Base-by-base conservation (phyloP, 2,113 vertebrate genomes). In the Ovibos moschatus region DNA sequence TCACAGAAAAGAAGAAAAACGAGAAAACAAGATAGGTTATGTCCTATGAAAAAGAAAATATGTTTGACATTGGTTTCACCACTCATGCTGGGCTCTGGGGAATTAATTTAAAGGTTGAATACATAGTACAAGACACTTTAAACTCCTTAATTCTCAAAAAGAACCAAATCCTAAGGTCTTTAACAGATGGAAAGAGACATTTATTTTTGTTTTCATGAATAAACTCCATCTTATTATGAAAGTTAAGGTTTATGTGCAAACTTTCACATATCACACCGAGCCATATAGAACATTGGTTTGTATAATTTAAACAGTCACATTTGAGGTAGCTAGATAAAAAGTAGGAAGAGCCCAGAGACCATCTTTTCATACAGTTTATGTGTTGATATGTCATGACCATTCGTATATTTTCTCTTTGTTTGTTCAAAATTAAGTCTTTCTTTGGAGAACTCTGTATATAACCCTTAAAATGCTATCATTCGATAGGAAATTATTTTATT, bases 141-240 rank as follows among this genome's bases (percentile, higher is more conserved):
- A 21, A 88, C 21, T 5, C 50, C 17, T 64, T 74, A 84, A 71
- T 89, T 94, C 7, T 94, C 62, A 87, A 64, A 95, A 90, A 84
- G 55, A 43, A 16, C 6, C 33, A 94, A 83, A 36, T 92, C 30
- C 36, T 78, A 92, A 94, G 30, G 16, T 84, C 79, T 87, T 92
- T 94, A 45, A 94, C 7, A 87, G 15, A 33, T 57, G n/a, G 45
- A 92, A 93, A 86, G 43, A 87, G 57, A 21, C 11, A 86, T 82
- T 96, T 60, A 36, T 92, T 97, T 93, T 96, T 64, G 55, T 94
- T 96, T 96, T 95, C 15, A 82, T 62, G 33, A 64, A 58, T 87
- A 83, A 71, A 64, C 82, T 86, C 15, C 1, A 45, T 91, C 88
- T 86, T 62, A 76, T 21, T 53, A 40, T 96, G 78, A 92, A 79